Evolutionary conservation across 1,140 invertebrate species (phyloP), one percentile per base, ranked within the genome.

Genomic region (Atta cephalotes): DNA sequence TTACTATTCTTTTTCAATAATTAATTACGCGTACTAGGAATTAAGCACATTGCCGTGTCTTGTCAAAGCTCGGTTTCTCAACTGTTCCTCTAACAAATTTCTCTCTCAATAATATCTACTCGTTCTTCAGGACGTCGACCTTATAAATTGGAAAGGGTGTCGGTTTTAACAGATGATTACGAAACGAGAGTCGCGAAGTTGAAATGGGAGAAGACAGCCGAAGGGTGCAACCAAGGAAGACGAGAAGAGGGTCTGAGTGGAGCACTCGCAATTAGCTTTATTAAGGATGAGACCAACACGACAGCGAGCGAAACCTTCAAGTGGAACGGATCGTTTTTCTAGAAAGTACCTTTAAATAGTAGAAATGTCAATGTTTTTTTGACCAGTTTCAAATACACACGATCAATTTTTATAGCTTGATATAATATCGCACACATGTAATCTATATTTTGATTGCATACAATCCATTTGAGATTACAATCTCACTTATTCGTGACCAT

Each of bases 231-330:
- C 62, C 14, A 28, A 80, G 63, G 78, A 77, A 53, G 51, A 56
- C 63, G 78, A 68, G 56, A 87, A 72, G 71, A 18, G 51, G 51
- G 68, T 45, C 28, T 53, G 82, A 72, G 70, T 28, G 62, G 81
- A 88, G 76, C 28, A 88, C 62, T 88, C 39, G 72, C 84, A 90
- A 90, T 90, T 90, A 90, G 87, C 82, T 88, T 90, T 88, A 90
- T 90, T 88, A 90, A 85, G 78, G 80, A 80, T 60, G 77, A 81
- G 87, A 89, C 72, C 74, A 58, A 82, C 14, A n/a, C 77, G 71
- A 62, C 77, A 76, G 66, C 45, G 51, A 76, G 35, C 58, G 86
- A 89, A 74, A 79, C 85, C 85, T 86, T 51, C 76, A 68, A 81
- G 84, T 51, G 31, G 28, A 86, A 63, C 49, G 85, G 85, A 86